A percentile compares a stretch with the other conserved stretches of the same genome.
These are phyloP conservation scores for Ginglymostoma cirratum DNA, from an alignment of 2,113 vertebrate species.

Conservation along the genomic window DNA sequence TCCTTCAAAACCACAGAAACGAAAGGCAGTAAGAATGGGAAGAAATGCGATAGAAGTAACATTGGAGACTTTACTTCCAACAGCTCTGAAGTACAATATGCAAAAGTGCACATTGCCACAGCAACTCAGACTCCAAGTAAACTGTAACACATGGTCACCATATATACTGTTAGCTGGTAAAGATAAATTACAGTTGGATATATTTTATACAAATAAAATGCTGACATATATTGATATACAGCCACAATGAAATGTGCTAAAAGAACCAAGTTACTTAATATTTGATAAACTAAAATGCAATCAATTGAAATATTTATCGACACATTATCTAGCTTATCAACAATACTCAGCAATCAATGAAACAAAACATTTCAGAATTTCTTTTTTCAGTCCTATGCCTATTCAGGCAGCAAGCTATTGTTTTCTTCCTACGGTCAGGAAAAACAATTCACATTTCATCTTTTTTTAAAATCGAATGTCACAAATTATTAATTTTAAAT, in stretches of 20 bases:
- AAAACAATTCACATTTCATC: not conserved
- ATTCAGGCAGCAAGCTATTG: not conserved
- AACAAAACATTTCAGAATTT: not conserved
- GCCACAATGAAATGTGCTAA: not conserved
- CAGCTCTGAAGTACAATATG: not conserved
- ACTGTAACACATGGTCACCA: not conserved
- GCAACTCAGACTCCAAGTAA: not conserved
- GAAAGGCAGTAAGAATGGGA: not conserved
- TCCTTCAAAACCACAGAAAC: not conserved
- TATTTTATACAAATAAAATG: not conserved
- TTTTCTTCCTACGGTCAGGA: not conserved
- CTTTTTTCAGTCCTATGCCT: not conserved
- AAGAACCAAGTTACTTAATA: not conserved
- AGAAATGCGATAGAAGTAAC: not conserved
- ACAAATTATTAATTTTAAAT: not conserved
- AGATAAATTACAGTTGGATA: not conserved
- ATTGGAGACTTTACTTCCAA: not conserved
- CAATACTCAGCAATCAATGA: not conserved
- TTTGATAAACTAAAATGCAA: not conserved
- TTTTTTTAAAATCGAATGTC: not conserved
- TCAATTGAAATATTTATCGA: not conserved
- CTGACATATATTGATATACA: not conserved
- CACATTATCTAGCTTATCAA: not conserved
- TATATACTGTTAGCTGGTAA: not conserved
- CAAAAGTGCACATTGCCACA: not conserved